Evolutionary conservation across 2,113 vertebrate genomes (phyloP), one percentile per base, ranked within the genome.

Genomic region (Bagarius yarrelli): DNA sequence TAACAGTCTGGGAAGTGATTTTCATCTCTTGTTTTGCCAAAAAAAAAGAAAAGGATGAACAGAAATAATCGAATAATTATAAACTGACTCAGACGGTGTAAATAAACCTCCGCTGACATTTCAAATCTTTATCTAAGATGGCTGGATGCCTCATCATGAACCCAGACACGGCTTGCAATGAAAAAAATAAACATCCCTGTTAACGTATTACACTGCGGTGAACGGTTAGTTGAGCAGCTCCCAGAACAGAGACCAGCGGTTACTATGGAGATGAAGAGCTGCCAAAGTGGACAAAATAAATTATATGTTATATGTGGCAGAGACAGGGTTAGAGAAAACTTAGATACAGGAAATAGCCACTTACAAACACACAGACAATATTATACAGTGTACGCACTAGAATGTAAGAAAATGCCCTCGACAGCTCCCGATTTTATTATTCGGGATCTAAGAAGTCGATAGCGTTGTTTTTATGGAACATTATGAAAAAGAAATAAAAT

Each of bases 181-280:
- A 55, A 60, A 57, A 73, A 69, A 60, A 56, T 53, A 78, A 27
- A 71, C 52, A 71, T 44, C 21, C 79, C 0, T 47, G 8, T 59
- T 52, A 73, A 47, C 59, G 18, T 32, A n/a, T 36, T 25, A 60
- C 27, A 27, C 79, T 63, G 83, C 63, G 84, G 86, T 69, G 80
- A 52, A 23, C 52, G 23, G 66, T 12, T 50, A 34, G 77, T 76
- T 70, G 59, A 56, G 52, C 55, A 79, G 79, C 79, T 81, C 44
- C 83, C 59, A 55, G 3, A 69, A 63, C 30, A 52, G 44, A 80
- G 67, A 83, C 61, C 69, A 73, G 77, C 63, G 71, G 85, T 85
- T 84, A 67, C 83, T 78, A 85, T 85, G 84, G 85, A 83, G 73
- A 88, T 76, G 14, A 21, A 0, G 53, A 81, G 71, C 73, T 80